Evolutionary conservation across 2,113 vertebrate species (phyloP).

Genomic region (Elephas maximus): DNA sequence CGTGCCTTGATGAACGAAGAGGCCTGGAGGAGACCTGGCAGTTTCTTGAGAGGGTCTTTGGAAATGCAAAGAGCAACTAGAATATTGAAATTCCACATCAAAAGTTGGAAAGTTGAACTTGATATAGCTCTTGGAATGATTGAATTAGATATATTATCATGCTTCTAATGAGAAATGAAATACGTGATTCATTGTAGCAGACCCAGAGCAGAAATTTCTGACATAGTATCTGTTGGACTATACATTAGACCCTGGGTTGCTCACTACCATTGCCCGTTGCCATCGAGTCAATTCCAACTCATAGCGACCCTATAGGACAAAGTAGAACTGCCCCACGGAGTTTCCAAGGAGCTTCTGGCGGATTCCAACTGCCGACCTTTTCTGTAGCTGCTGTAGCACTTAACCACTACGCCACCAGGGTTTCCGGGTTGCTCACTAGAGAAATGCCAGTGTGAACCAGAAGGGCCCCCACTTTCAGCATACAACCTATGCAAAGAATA

Average conservation of each 20-base stretch:
- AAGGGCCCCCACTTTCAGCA: background rate
- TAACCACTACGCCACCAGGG: too few species aligned
- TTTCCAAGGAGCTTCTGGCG: too few species aligned
- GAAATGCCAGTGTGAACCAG: background rate
- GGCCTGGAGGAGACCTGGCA: background rate
- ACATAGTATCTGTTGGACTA: background rate
- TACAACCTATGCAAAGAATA: background rate
- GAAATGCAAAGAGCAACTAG: background rate
- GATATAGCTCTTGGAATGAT: background rate
- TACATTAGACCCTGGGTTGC: background rate
- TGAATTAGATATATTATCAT: slow-evolving; percentile 54
- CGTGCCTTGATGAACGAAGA: background rate
- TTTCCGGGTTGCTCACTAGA: background rate
- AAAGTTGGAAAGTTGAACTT: slow-evolving; percentile 51
- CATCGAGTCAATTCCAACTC: too few species aligned
- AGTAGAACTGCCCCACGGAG: too few species aligned
- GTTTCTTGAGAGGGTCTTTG: background rate
- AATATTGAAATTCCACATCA: slow-evolving; percentile 35
- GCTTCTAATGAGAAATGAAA: slow-evolving; percentile 16
- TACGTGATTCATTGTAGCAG: background rate
- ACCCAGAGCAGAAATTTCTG: slow-evolving; percentile 21
- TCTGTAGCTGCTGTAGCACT: too few species aligned
- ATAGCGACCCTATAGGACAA: too few species aligned
- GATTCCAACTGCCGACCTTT: too few species aligned
- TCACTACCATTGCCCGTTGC: too few species aligned